Evolutionary conservation across 2,888 invertebrate species (phyloP).

Genomic region (Tipula helvola): DNA sequence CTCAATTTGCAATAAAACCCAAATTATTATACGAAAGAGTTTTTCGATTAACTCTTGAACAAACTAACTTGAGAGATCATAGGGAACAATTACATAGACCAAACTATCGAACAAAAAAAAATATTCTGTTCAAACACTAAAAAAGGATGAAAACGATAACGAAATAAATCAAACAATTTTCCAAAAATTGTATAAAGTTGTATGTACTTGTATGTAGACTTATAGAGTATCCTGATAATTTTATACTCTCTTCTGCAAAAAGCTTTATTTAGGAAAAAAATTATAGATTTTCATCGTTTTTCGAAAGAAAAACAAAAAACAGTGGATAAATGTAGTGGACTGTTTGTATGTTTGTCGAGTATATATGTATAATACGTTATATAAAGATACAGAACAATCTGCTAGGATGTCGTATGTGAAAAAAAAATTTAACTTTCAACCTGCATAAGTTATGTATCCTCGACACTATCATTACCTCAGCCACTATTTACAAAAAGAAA

Average conservation of each 20-base stretch:
- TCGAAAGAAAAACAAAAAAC: not conserved
- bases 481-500: not conserved
- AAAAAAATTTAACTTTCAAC: not conserved
- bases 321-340: not conserved
- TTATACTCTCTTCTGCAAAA: not conserved
- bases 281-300: not conserved
- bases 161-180: not conserved
- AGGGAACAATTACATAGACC: not conserved
- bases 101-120: not conserved
- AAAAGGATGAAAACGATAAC: not conserved
- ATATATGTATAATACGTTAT: not conserved
- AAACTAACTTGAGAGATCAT: not conserved
- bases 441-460: slow-evolving; percentile 4
- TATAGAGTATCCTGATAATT: not conserved
- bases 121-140: not conserved
- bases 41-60: slow-evolving; percentile 4
- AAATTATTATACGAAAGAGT: not conserved
- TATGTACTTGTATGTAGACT: not conserved
- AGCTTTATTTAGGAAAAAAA: not conserved
- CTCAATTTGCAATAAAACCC: not conserved
- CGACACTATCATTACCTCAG: not conserved
- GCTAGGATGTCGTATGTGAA: not conserved
- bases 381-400: not conserved
- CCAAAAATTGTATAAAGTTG: not conserved
- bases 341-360: not conserved